Base-by-base conservation (phyloP, 2,797 vertebrate species). In the Rousettus madagascariensis region DNA sequence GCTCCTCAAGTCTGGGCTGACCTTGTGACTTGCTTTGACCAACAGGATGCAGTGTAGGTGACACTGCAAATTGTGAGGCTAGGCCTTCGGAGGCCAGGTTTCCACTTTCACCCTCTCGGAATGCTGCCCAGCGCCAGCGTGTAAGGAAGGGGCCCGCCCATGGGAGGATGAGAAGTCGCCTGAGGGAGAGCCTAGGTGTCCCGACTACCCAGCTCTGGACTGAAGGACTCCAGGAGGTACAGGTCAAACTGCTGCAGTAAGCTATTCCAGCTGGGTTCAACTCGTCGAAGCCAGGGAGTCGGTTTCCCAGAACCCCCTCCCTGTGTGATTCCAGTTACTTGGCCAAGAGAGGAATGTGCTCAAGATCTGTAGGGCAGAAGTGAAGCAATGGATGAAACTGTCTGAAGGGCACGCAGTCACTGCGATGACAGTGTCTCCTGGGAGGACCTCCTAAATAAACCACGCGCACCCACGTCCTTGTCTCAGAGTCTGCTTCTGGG, bases 351-450 rank as follows among this genome's bases (percentile, higher is more conserved):
- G 24, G 43, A 46, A 16, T 8, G 1, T 2, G 8, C 2, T 1
- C 2, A 6, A 36, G 28, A 33, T 16, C 3, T 24, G 59, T 46
- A 51, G 68, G 24, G 1, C 6, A 22, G 83, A 41, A n/a, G 11
- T 0, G 9, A 57, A 19, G 20, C 38, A 22, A 24, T 7, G 9
- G n/a, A 20, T 22, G 0, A 3, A 33, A 28, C n/a, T 66, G 65
- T n/a, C 24, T 36, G 68, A 68, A 61, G 57, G 41, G 57, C 68
- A 8, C 11, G 3, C 2, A 5, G 22, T 49, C 22, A 1, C 26
- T 2, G 9, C 0, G 17, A 46, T 0, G 8, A 43, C 0, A 1
- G 19, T 3, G 41, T 51, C 30, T 30, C 63, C 49, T 4, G 30
- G n/a, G 15, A 43, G 13, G 33, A 33, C 16, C 26, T 63, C 26